Evolutionary conservation across 2,797 vertebrate species (phyloP), one percentile per base, ranked within the genome.

Genomic region (Myripristis murdjan): DNA sequence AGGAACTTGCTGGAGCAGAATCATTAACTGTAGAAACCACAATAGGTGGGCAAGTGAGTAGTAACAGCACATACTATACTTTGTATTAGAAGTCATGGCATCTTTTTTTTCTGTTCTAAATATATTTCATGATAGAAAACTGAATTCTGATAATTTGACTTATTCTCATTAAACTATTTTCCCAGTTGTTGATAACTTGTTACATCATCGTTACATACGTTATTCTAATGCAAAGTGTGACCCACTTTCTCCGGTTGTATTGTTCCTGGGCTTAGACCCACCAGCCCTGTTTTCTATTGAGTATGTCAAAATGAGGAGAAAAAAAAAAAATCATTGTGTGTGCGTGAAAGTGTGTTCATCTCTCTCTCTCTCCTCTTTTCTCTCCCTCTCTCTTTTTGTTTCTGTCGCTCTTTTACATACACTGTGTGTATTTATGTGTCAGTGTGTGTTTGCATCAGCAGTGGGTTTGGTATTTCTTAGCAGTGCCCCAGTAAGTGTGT

Each of bases 211-310:
- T 85, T 83, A 83, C 75, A 87, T 87, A 79, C 48, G 73, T 90
- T 87, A 92, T 91, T 91, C 85, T 92, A 87, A 92, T 93, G 91
- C 87, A 90, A 93, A 92, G 77, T 89, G 43, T 93, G 91, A 91
- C 90, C 91, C 84, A 92, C 86, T 92, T 93, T 91, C 77, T 81
- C 67, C 51, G 61, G 58, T 77, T 56, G 86, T 70, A 88, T 92
- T 92, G 90, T 92, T 92, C 87, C 70, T 63, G 46, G 67, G 84
- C 73, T 85, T 66, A 87, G 85, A 73, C 86, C 82, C 86, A 82
- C 79, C 85, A 84, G 80, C 72, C 77, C 81, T 70, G 73, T 78
- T 88, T 87, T 90, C 85, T 76, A 83, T 87, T 86, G 84, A 87
- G 39, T 75, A 69, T 5, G 79, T 87, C 79, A 89, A 88, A 89